A percentile compares a stretch with the other conserved stretches of the same genome.
phyloP scores from a whole-genome alignment of 2,797 vertebrate species.

The Enteromius radiatus region DNA sequence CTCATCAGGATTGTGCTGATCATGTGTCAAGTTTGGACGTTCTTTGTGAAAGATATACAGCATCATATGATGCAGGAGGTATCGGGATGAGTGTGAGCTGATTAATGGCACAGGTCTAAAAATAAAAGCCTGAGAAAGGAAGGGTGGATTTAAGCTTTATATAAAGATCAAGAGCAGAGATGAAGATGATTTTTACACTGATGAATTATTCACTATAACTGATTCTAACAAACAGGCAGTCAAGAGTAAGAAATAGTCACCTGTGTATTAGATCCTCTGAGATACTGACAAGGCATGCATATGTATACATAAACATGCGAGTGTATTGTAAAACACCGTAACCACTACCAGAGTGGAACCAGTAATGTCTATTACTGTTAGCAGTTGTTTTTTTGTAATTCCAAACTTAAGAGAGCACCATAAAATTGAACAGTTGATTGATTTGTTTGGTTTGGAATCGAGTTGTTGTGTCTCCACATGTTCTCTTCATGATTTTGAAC shows the following conservation, averaged over 20 bases:
- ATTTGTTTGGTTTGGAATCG: background rate
- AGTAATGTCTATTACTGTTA: background rate
- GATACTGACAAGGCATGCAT: background rate
- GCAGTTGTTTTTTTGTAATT: background rate
- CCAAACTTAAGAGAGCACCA: background rate
- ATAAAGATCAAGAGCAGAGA: conserved; percentile 20
- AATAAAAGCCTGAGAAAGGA: conserved; percentile 39
- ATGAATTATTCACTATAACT: background rate
- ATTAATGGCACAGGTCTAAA: conserved; percentile 34
- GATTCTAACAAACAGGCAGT: background rate
- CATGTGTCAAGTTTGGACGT: conserved; percentile 1
- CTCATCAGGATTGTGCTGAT: background rate
- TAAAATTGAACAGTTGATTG: background rate
- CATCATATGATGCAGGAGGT: background rate
- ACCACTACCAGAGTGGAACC: background rate
- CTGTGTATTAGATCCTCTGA: background rate
- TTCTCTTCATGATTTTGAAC: background rate
- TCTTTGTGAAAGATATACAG: conserved; percentile 12
- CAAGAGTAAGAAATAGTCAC: background rate
- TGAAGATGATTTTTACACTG: conserved; percentile 16
- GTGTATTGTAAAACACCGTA: background rate
- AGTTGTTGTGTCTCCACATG: background rate
- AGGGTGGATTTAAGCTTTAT: conserved; percentile 16
- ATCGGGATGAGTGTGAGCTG: background rate
- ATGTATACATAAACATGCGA: background rate